These are phyloP conservation scores for Aurelia sp. DNA, from an alignment of 30 jellyfish, hydroid and myxozoan genomes.

Conservation along the genomic window DNA sequence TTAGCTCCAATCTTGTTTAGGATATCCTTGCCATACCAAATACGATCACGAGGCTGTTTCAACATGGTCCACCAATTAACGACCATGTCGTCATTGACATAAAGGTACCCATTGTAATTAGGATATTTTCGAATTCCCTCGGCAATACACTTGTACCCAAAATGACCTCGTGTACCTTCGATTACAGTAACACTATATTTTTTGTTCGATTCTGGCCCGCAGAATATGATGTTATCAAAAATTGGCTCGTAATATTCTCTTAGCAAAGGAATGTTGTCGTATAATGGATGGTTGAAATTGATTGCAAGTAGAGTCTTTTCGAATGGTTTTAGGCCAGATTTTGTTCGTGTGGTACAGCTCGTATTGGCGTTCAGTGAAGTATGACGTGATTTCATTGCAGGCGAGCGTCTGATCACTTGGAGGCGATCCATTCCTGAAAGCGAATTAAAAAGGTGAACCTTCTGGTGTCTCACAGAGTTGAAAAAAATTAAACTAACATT, in stretches of 20 bases:
- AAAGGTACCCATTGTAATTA: conserved; percentile 53
- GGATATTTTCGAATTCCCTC: conserved; percentile 49
- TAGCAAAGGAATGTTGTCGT: conserved; percentile 48
- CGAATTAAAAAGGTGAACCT: no score
- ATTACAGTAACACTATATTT: conserved; percentile 14
- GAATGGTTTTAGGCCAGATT: conserved; percentile 10
- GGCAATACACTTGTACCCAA: conserved; percentile 71
- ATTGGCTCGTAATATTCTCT: conserved; percentile 38
- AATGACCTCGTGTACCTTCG: conserved; percentile 44
- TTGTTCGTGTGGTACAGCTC: no score
- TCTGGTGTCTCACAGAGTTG: no score
- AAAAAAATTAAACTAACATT: no score
- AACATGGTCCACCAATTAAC: conserved; percentile 85
- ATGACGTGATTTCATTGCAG: no score
- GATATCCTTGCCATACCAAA: conserved; percentile 65
- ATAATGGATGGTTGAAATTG: conserved; percentile 60
- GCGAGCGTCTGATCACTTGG: no score
- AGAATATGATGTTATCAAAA: conserved; percentile 42
- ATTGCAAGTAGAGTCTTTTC: conserved; percentile 26
- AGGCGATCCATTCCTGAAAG: no score
- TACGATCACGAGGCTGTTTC: conserved; percentile 18
- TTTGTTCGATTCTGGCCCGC: conserved; percentile 47
- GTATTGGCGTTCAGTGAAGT: no score
- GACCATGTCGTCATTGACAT: conserved; percentile 77
- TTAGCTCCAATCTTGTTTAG: conserved; percentile 42